phyloP scores from a whole-genome alignment of 2,113 vertebrate genomes.

The Piaya cayana region DNA sequence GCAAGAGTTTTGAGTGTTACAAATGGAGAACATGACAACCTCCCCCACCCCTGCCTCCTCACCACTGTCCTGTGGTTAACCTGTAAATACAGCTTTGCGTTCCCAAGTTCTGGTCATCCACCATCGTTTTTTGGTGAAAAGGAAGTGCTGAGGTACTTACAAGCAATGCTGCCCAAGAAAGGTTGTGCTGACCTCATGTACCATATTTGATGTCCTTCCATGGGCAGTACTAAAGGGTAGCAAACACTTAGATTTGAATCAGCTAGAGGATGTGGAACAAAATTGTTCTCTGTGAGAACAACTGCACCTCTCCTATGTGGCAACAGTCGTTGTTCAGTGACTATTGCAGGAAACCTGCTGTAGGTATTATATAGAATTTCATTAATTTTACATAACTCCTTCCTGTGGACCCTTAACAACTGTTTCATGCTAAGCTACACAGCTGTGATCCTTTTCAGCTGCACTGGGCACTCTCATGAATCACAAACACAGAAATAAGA shows the following conservation, averaged over 20 bases:
- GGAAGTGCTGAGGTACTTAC: neutral
- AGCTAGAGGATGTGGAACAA: neutral
- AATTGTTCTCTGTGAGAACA: fast-evolving
- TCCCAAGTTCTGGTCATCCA: neutral
- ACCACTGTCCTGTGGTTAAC: neutral
- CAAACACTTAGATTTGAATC: neutral
- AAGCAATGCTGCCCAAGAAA: neutral
- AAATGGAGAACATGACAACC: neutral
- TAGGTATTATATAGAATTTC: neutral
- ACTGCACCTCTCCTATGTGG: neutral
- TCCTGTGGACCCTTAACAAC: neutral
- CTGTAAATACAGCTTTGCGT: neutral
- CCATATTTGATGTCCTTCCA: neutral
- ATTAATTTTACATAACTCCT: slow-evolving; percentile 37
- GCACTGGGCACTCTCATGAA: neutral
- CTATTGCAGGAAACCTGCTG: neutral
- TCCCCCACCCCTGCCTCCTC: neutral
- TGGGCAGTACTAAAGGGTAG: neutral
- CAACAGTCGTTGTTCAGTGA: neutral
- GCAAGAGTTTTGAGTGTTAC: neutral
- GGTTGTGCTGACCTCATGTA: neutral
- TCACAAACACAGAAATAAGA: neutral
- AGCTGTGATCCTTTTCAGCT: neutral
- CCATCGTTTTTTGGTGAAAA: neutral
- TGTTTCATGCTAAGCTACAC: neutral